phyloP scores from a whole-genome alignment of 92 coral and sea anemone species.

The Porites rus region DNA sequence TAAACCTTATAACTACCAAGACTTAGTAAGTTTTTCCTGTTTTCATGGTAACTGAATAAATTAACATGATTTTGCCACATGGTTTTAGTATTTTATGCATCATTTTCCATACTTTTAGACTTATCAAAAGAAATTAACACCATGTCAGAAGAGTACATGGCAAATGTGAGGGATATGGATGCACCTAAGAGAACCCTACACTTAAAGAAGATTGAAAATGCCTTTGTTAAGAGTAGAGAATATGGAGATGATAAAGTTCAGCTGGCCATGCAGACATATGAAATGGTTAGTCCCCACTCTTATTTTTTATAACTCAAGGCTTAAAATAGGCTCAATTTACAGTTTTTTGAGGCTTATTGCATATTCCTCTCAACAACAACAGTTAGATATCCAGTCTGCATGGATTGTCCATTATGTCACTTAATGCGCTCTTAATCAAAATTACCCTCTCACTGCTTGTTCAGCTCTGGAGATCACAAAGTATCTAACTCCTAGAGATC shows the following conservation, averaged over 20 bases:
- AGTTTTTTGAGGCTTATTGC: too few relatives aligned
- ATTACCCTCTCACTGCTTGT: too few relatives aligned
- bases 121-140: constrained; percentile 90
- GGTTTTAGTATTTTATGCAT: background rate
- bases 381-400: too few relatives aligned
- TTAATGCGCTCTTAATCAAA: too few relatives aligned
- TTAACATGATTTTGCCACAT: too few relatives aligned
- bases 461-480: too few relatives aligned
- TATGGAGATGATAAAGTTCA: constrained; percentile 98
- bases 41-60: too few relatives aligned
- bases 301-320: background rate
- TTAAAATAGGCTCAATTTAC: too few relatives aligned
- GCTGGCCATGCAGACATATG: constrained; percentile 99
- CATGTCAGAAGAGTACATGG: constrained; percentile 93
- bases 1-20: too few relatives aligned
- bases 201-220: constrained; percentile 93
- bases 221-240: constrained; percentile 94
- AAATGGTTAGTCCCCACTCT: constrained; percentile 76
- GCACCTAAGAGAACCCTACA: constrained; percentile 84
- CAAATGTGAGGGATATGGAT: constrained; percentile 83
- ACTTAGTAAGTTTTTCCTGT: too few relatives aligned
- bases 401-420: too few relatives aligned
- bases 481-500: too few relatives aligned
- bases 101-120: constrained; percentile 49
- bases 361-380: background rate